Evolutionary conservation across 2,888 invertebrate species (phyloP).

Genomic region (Amiota communis): DNA sequence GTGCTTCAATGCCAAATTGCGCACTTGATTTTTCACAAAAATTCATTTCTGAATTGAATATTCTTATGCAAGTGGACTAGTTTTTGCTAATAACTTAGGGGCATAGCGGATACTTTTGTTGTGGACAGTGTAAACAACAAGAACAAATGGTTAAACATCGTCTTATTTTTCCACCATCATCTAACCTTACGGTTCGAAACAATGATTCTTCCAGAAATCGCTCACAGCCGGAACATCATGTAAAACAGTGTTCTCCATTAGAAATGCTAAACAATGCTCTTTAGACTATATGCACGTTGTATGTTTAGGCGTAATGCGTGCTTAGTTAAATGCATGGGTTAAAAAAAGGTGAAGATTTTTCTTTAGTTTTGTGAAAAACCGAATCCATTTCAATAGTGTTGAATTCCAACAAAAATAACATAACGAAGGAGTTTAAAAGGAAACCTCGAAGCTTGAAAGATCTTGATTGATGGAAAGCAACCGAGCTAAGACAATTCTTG

Average conservation of each 20-base stretch:
- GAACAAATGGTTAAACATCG: slow-evolving; percentile 25
- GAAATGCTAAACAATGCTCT: slow-evolving; percentile 16
- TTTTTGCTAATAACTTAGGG: slow-evolving; percentile 21
- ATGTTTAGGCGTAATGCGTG: slow-evolving; percentile 34
- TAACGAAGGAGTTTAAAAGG: too few species aligned
- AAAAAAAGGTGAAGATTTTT: slow-evolving; percentile 29
- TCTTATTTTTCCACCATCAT: slow-evolving; percentile 23
- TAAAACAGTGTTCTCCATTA: slow-evolving; percentile 23
- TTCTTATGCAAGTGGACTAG: slow-evolving; percentile 7
- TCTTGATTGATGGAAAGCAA: slow-evolving; percentile 40
- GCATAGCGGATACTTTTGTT: slow-evolving; percentile 24
- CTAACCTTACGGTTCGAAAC: slow-evolving; percentile 7
- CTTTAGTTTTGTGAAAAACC: slow-evolving; percentile 23
- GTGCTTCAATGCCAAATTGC: slow-evolving; percentile 14
- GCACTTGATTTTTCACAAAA: not conserved
- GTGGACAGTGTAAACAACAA: slow-evolving; percentile 27
- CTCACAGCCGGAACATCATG: slow-evolving; percentile 29
- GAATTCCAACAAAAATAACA: too few species aligned
- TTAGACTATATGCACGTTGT: slow-evolving; percentile 28
- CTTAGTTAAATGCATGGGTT: slow-evolving; percentile 33
- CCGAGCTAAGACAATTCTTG: slow-evolving; percentile 43
- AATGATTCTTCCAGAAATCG: slow-evolving; percentile 29
- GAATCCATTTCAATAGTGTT: slow-evolving; percentile 33
- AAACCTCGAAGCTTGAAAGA: slow-evolving; percentile 38
- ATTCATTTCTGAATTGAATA: slow-evolving; percentile 16